These are phyloP conservation scores for Bufo bufo DNA, from an alignment of 2,113 vertebrate species.

Conservation along the genomic window DNA sequence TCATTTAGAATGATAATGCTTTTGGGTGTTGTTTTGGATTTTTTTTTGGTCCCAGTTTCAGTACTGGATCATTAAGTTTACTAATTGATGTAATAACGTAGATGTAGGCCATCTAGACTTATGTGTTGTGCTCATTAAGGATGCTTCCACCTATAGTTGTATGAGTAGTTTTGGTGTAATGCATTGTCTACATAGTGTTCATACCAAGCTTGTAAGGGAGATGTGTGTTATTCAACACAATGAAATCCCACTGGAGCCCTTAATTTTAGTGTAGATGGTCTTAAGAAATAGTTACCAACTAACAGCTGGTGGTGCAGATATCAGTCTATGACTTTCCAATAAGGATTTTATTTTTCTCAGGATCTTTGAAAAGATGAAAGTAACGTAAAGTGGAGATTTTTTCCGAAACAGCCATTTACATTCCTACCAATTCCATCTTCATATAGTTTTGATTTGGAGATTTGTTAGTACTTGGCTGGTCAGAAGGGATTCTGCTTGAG, in stretches of 20 bases:
- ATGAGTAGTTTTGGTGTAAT: neutral
- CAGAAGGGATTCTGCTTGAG: neutral
- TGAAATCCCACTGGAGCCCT: conserved; percentile 13
- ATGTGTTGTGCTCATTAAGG: neutral
- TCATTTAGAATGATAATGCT: neutral
- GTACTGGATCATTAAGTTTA: neutral
- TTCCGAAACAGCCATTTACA: neutral
- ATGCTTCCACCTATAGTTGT: neutral
- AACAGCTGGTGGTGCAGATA: neutral
- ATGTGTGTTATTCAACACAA: conserved; percentile 1
- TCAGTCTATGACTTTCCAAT: neutral
- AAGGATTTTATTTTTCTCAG: neutral
- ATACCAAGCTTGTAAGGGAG: neutral
- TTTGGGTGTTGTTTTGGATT: neutral
- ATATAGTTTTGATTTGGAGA: neutral
- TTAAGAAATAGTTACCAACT: conserved; percentile 17
- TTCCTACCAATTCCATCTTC: neutral
- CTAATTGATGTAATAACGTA: neutral
- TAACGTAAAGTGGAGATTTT: neutral
- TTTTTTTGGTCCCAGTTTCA: neutral
- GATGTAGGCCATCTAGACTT: neutral
- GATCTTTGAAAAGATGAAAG: neutral
- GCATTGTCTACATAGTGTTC: conserved; percentile 1
- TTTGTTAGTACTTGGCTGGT: neutral
- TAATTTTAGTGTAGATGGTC: neutral